Base-by-base conservation (phyloP, 2,888 invertebrate species). In the Coremacera marginata region DNA sequence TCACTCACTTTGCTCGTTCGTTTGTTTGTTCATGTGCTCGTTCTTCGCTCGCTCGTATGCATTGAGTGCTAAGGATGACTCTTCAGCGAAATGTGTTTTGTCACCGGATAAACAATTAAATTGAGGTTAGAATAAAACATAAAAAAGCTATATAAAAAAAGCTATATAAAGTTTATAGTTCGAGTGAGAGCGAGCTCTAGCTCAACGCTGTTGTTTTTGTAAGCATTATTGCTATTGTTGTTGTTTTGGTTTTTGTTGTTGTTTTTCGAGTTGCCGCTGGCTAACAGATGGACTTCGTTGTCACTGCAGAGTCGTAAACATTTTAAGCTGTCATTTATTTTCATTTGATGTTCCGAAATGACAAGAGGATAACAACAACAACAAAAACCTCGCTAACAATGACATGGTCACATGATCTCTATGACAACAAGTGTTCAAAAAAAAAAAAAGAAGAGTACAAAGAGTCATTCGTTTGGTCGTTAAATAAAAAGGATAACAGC, bases 91-190 rank as follows among this genome's bases (percentile, higher is more conserved):
- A 89, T 89, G 86, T 86, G 44, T 44, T 44, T 88, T 89, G 88
- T 89, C 89, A 89, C 89, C 88, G 89, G 89, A 88, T 89, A 89
- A 88, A 88, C 89, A 89, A 89, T 89, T 89, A 89, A 89, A 89
- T 89, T 88, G 89, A 88, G 88, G 88, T 89, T 89, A 84, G 84
- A 88, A 88, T 87, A 83, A 85, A 84, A 86, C 88, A 88, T 88
- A 89, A 89, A 88, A 84, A 86, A 83, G 83, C 44, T 83, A 44
- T 84, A 87, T 89, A 89, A 89, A 88, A 88, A 84, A 86, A 83
- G 83, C 44, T 83, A 44, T 84, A 87, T 89, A 89, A 89, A 88
- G 67, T 67, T 74, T 55, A 84, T 71, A 72, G 72, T 72, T 22
- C 4, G 25, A 62, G 37, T 75, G 70, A 31, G 49, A 62, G 49